Conservation (phyloP, 2,113 vertebrate genomes). For the Nestor notabilis region DNA sequence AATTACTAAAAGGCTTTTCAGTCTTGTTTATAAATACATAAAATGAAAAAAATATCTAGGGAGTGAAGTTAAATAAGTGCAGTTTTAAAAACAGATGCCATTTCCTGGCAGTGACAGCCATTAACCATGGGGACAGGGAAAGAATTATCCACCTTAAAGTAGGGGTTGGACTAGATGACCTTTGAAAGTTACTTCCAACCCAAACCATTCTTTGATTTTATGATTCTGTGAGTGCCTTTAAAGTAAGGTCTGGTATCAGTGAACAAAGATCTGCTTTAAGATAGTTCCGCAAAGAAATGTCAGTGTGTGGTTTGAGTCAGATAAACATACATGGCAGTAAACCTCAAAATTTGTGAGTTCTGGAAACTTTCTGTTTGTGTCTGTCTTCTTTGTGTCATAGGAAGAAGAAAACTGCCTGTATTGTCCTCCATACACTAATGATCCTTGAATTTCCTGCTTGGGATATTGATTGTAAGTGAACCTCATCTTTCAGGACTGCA, state of each 20-base stretch:
- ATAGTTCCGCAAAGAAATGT: background rate
- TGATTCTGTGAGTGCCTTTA: background rate
- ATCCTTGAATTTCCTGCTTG: background rate
- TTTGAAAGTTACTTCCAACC: background rate
- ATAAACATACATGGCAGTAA: background rate
- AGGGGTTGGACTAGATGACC: too few relatives aligned
- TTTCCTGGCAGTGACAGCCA: background rate
- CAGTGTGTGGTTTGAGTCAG: background rate
- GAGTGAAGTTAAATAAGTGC: background rate
- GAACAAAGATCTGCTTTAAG: background rate
- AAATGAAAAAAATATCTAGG: background rate
- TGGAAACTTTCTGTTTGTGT: background rate
- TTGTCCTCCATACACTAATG: background rate
- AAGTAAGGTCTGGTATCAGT: background rate
- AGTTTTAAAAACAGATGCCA: background rate
- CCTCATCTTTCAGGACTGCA: background rate
- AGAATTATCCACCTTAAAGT: background rate
- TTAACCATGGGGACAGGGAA: background rate
- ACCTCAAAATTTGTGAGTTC: background rate
- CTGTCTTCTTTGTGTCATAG: background rate
- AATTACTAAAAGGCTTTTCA: background rate
- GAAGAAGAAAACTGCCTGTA: background rate
- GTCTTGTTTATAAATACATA: background rate
- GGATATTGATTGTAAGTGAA: background rate
- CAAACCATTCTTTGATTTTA: background rate